Base-by-base conservation (phyloP, 2,888 invertebrate species). In the Epicampocera succincta region DNA sequence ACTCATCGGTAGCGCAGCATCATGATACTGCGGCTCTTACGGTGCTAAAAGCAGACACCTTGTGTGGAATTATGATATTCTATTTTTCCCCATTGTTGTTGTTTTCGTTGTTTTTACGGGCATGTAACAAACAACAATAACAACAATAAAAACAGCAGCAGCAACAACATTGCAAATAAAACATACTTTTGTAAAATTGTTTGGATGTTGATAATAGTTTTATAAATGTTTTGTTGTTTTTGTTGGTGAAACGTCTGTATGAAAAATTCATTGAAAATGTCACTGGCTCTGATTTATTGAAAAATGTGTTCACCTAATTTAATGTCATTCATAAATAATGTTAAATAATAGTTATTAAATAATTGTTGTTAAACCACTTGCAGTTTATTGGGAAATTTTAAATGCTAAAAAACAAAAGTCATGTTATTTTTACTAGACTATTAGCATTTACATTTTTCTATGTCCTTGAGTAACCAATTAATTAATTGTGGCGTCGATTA, bases 21-120 rank as follows among this genome's bases (percentile, higher is more conserved):
- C 81, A 73, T 69, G 72, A 44, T 58, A 25, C 21, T 61, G 42
- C 52, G 38, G 29, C 75, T 73, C 44, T 56, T 48, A 56, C 73
- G 56, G 77, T 73, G 77, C 73, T 81, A 69, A 81, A 73, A 77
- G 58, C 77, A 77, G 56, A 73, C 76, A 81, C 80, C 80, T 81
- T 72, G 52, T 81, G 56, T 76, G 63, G 72, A 76, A 72, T 76
- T 76, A 72, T 73, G 63, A 80, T 75, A 52, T 72, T 69, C 38
- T 52, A 11, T 56, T 63, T 73, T 52, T 60, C 6, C n/a, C 13
- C 11, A 12, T 54, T 56, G 12, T 17, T 66, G 33, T 12, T 56
- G 3, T 29, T 48, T 17, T 13, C 3, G n/a, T 42, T 58, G 29
- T 25, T 52, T 15, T 46, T 72, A 52, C 19, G 54, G 46, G 19